These are phyloP conservation scores for Mnemiopsis leidyi DNA, from an alignment of 37 sponge, comb jelly and placozoan genomes.

Conservation along the genomic window DNA sequence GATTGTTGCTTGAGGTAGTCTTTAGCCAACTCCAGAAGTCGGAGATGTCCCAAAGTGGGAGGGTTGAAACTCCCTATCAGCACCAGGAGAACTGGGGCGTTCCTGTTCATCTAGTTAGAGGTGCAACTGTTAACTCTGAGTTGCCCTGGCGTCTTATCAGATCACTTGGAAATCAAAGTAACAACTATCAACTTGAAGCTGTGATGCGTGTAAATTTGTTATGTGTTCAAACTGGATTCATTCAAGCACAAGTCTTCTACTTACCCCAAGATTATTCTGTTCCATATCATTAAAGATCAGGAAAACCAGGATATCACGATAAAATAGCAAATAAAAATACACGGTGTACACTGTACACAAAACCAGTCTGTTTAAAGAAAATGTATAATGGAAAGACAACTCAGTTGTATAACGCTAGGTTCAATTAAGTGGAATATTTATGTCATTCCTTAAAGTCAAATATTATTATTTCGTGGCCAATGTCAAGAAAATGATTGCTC, in stretches of 20 bases:
- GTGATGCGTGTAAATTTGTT: too few species aligned
- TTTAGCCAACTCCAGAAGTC: neutral
- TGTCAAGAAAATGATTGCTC: too few species aligned
- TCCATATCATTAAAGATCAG: neutral
- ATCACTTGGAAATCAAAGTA: too few species aligned
- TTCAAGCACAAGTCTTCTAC: neutral
- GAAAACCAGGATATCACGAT: neutral
- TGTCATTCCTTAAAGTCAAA: too few species aligned
- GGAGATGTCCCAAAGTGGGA: neutral
- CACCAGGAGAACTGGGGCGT: neutral
- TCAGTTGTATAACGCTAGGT: too few species aligned
- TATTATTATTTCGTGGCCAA: too few species aligned
- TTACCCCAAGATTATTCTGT: neutral
- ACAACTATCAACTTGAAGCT: too few species aligned
- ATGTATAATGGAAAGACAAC: too few species aligned
- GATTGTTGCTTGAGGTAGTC: neutral
- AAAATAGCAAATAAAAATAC: neutral
- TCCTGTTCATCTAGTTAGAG: neutral
- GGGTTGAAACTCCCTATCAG: slow-evolving; percentile 45
- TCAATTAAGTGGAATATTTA: too few species aligned
- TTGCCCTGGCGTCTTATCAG: too few species aligned
- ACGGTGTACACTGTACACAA: neutral
- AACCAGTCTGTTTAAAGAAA: neutral
- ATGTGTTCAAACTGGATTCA: too few species aligned
- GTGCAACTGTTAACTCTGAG: neutral